phyloP scores from a whole-genome alignment of 2,797 vertebrate species.

The Danio aesculapii region DNA sequence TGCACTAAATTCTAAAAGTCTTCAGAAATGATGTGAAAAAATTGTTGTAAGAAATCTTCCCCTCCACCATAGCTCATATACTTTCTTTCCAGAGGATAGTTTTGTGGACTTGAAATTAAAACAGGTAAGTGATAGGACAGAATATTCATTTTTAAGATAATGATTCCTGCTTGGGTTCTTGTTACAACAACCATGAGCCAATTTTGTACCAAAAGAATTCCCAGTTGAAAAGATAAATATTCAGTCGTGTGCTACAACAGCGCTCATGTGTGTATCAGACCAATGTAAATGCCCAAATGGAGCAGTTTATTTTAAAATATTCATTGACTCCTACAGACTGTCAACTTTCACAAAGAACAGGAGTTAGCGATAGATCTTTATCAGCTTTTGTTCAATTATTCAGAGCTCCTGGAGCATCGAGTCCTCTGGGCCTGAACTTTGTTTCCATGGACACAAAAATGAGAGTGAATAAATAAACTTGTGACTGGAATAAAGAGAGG shows the following conservation, averaged over 20 bases:
- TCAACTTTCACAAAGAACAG: constrained; percentile 49
- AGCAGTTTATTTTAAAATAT: constrained; percentile 53
- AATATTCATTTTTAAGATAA: not conserved
- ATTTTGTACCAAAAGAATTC: not conserved
- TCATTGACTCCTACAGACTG: constrained; percentile 32
- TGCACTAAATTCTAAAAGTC: not conserved
- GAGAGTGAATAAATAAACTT: constrained; percentile 44
- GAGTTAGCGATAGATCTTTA: constrained; percentile 45
- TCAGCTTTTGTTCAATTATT: constrained; percentile 53
- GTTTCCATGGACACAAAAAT: constrained; percentile 48
- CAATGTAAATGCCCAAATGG: constrained; percentile 38
- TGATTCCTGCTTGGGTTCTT: not conserved
- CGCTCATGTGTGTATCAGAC: constrained; percentile 22
- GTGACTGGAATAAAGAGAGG: constrained; percentile 13
- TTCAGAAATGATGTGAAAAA: not conserved
- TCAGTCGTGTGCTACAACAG: constrained; percentile 11
- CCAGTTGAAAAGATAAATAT: constrained; percentile 18
- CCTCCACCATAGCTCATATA: not conserved
- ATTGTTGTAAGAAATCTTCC: not conserved
- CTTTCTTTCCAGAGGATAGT: not conserved
- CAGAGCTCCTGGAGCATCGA: constrained; percentile 31
- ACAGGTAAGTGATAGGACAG: not conserved
- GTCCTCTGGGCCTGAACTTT: constrained; percentile 40
- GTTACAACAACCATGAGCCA: not conserved
- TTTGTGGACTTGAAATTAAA: not conserved